These are phyloP conservation scores for Melozone crissalis DNA, from an alignment of 2,113 vertebrate genomes.

Conservation along the genomic window DNA sequence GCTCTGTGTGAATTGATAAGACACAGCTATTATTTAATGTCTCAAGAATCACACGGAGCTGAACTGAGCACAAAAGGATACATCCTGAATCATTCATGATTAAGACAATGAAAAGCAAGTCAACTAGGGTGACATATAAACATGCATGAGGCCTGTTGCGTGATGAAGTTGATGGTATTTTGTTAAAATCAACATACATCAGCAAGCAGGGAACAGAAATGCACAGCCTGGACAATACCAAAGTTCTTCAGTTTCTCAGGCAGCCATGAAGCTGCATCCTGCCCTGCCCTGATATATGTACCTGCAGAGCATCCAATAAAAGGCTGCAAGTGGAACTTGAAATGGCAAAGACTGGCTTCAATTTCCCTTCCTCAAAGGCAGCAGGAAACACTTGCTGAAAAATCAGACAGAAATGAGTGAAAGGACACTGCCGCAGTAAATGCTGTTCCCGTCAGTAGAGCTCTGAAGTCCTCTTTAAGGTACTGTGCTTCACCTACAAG, in stretches of 20 bases:
- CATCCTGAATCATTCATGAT: conserved; percentile 20
- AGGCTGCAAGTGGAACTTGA: not conserved
- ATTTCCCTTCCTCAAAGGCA: not conserved
- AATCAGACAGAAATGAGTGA: not conserved
- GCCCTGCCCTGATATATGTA: not conserved
- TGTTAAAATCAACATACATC: not conserved
- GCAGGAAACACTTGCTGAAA: not conserved
- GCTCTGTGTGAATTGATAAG: not conserved
- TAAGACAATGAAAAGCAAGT: conserved; percentile 51
- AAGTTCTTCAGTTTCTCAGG: not conserved
- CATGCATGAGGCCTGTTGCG: not conserved
- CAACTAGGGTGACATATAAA: not conserved
- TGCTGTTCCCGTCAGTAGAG: not conserved
- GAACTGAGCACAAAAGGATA: not conserved
- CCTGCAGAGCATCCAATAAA: not conserved
- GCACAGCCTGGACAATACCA: not conserved
- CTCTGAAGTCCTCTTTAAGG: not conserved
- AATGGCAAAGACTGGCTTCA: not conserved
- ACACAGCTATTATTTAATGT: conserved; percentile 32
- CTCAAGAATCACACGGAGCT: not conserved
- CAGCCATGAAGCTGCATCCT: not conserved
- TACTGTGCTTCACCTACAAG: not conserved
- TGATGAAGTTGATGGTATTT: not conserved
- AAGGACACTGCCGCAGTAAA: not conserved
- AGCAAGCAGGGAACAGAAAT: not conserved